Conservation (phyloP, 2,797 vertebrate species). For the Crax fasciolata region DNA sequence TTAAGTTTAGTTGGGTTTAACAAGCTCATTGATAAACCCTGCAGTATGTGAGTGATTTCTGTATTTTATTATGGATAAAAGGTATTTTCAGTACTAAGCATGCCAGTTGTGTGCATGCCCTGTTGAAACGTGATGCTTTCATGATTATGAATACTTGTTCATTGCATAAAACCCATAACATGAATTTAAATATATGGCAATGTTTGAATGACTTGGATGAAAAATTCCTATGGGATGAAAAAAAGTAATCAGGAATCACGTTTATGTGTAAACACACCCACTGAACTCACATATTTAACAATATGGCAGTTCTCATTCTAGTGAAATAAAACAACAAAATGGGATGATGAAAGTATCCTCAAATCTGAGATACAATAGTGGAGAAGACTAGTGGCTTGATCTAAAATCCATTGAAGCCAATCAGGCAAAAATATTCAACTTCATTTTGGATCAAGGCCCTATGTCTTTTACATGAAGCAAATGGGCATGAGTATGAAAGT, state of each 20-base stretch:
- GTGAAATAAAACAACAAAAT: constrained; percentile 31
- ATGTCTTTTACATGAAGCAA: constrained; percentile 36
- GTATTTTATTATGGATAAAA: constrained; percentile 65
- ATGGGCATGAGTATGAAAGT: constrained; percentile 38
- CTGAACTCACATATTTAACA: constrained; percentile 68
- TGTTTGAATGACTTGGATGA: constrained; percentile 24
- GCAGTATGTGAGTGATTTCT: constrained; percentile 67
- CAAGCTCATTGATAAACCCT: constrained; percentile 67
- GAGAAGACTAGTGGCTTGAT: constrained; percentile 58
- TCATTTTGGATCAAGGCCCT: constrained; percentile 58
- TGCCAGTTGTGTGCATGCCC: constrained; percentile 49
- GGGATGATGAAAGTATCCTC: constrained; percentile 26
- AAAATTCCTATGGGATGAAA: constrained; percentile 9
- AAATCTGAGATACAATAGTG: neutral
- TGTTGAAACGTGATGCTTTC: constrained; percentile 20
- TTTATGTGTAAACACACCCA: constrained; percentile 7
- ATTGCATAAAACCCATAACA: constrained; percentile 36
- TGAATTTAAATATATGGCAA: constrained; percentile 36
- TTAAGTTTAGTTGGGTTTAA: constrained; percentile 77
- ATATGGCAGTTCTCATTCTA: constrained; percentile 52
- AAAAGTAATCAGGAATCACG: constrained; percentile 48
- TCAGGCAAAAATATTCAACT: neutral
- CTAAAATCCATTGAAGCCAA: constrained; percentile 48
- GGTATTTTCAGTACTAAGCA: constrained; percentile 52
- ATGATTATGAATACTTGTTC: constrained; percentile 42